A percentile compares a stretch with the other conserved stretches of the same genome.
Evolutionary conservation across 1,140 invertebrate species (phyloP).

Genomic region (Berghia stephanieae): DNA sequence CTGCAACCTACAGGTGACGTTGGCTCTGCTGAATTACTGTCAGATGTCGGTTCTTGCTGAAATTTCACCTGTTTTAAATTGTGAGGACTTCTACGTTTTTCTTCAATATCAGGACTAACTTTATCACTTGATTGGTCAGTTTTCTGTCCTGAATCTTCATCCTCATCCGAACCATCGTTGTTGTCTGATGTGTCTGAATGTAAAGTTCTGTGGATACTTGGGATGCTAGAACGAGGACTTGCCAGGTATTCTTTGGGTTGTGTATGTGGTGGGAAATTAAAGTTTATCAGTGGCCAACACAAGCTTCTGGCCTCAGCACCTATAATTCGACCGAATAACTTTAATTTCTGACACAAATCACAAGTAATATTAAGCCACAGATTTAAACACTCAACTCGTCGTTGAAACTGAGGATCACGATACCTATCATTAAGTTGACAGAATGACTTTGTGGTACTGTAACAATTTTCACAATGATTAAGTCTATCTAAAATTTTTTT

Average conservation of each 20-base stretch:
- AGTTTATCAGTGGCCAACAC: constrained; percentile 64
- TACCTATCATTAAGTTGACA: constrained; percentile 78
- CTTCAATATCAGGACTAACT: no score
- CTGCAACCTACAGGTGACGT: constrained; percentile 17
- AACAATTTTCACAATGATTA: constrained; percentile 80
- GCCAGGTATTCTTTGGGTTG: constrained; percentile 16
- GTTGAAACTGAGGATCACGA: constrained; percentile 74
- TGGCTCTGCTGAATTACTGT: not conserved
- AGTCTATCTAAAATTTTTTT: constrained; percentile 77
- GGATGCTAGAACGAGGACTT: constrained; percentile 36
- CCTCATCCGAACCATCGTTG: constrained; percentile 34
- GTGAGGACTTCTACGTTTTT: no score
- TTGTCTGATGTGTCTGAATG: constrained; percentile 29
- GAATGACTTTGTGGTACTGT: constrained; percentile 85
- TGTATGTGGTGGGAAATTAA: constrained; percentile 42
- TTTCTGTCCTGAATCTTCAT: constrained; percentile 24
- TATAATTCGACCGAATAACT: constrained; percentile 80
- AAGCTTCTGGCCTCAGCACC: constrained; percentile 67
- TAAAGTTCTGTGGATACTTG: constrained; percentile 44
- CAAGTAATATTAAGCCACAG: constrained; percentile 90
- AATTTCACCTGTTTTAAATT: constrained; percentile 38
- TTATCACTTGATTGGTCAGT: no score
- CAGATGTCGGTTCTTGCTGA: no score
- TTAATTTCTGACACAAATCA: constrained; percentile 82
- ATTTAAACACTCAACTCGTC: constrained; percentile 80